Conservation (phyloP, 2,797 vertebrate species). For the Sphenopsis melanotis region DNA sequence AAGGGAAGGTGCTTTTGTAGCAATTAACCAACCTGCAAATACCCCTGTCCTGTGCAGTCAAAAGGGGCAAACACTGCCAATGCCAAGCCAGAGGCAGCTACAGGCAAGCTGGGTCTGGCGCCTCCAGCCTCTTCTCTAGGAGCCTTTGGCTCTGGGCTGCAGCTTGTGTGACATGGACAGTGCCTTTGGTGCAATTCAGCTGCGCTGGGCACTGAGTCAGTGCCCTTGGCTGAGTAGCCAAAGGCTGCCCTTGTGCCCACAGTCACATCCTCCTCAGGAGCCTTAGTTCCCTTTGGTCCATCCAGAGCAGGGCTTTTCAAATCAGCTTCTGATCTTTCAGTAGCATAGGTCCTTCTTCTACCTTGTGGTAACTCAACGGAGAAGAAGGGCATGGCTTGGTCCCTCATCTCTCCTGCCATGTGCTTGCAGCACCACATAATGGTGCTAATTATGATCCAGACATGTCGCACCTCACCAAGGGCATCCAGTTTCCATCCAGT, state of each 20-base stretch:
- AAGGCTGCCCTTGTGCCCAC: background rate
- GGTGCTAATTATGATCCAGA: background rate
- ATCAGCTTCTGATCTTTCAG: background rate
- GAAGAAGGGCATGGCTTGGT: background rate
- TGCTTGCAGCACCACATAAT: accelerated
- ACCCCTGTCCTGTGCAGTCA: background rate
- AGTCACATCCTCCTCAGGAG: accelerated
- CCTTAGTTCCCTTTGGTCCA: background rate
- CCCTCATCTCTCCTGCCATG: accelerated
- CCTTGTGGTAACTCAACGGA: background rate
- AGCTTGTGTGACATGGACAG: accelerated
- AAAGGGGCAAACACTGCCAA: accelerated
- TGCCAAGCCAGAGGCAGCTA: background rate
- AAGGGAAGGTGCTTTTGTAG: background rate
- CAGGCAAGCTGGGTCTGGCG: background rate
- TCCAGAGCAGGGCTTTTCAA: background rate
- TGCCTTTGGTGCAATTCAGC: background rate
- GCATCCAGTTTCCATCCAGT: background rate
- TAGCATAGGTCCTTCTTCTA: background rate
- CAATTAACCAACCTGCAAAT: background rate
- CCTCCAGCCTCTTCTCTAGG: background rate
- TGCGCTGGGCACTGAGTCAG: background rate
- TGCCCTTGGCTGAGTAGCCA: background rate
- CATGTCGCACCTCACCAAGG: background rate
- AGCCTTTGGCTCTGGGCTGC: background rate